A percentile compares a stretch with the other conserved stretches of the same genome.
Conservation (phyloP, 2,888 invertebrate genomes). For the Ichneumoninae sp. region DNA sequence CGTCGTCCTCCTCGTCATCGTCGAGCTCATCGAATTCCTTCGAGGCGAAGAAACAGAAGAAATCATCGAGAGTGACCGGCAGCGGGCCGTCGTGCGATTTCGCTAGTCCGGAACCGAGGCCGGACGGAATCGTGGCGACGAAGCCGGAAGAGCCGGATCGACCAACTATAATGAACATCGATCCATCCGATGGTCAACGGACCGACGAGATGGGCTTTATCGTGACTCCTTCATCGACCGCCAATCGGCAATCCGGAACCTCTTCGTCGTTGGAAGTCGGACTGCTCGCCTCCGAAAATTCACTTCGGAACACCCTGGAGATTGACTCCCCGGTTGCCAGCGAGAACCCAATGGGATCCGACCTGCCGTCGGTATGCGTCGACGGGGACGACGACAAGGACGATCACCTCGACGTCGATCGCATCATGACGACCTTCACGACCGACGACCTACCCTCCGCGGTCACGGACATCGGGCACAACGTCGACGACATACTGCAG, state of each 20-base stretch:
- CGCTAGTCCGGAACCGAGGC: background rate
- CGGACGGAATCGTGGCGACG: conserved; percentile 45
- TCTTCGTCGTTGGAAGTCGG: background rate
- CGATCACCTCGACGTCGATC: conserved; percentile 58
- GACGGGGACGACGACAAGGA: conserved; percentile 59
- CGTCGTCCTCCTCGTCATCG: conserved; percentile 61
- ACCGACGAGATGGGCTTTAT: conserved; percentile 84
- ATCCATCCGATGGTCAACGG: conserved; percentile 82
- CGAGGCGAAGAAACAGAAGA: background rate
- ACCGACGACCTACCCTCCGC: conserved; percentile 57
- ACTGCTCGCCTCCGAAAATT: background rate
- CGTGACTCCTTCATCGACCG: conserved; percentile 85
- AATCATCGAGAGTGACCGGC: background rate
- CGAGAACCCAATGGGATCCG: conserved; percentile 33
- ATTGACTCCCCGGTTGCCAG: background rate
- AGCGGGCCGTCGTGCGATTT: conserved; percentile 1
- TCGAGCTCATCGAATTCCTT: conserved; percentile 53
- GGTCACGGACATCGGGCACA: conserved; percentile 86
- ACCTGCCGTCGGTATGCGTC: conserved; percentile 50
- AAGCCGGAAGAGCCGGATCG: conserved; percentile 38
- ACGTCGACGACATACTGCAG: conserved; percentile 89
- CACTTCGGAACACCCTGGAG: background rate
- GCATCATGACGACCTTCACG: conserved; percentile 61
- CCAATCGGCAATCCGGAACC: background rate
- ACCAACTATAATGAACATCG: conserved; percentile 68